Conservation (phyloP, 2,113 vertebrate genomes). For the Microcebus jonahi region DNA sequence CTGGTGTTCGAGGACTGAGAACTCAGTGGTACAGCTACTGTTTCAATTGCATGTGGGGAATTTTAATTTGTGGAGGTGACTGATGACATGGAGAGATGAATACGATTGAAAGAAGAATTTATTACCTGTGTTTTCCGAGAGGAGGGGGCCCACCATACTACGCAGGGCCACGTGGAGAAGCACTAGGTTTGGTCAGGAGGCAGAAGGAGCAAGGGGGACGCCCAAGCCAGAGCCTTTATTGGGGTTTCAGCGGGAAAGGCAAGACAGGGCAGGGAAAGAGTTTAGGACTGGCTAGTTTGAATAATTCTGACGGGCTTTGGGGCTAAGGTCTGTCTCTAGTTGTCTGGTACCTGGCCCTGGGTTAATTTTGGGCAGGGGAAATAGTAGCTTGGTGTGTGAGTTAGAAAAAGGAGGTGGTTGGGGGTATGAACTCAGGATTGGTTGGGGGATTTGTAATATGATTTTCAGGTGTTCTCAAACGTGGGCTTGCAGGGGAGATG, state of each 20-base stretch:
- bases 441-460: background rate
- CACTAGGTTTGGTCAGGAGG: background rate
- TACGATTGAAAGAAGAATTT: background rate
- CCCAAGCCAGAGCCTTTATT: background rate
- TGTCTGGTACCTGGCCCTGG: background rate
- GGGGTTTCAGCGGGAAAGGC: background rate
- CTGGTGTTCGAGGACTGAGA: background rate
- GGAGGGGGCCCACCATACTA: background rate
- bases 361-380: background rate
- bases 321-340: background rate
- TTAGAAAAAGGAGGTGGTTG: background rate
- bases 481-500: background rate
- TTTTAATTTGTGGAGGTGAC: background rate
- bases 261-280: background rate
- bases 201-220: background rate
- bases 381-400: background rate
- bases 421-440: background rate
- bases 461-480: background rate
- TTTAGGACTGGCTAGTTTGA: background rate
- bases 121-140: background rate
- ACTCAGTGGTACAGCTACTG: background rate
- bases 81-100: background rate
- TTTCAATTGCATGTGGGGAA: background rate
- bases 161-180: background rate
- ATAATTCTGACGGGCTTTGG: background rate